Conservation (phyloP, 2,113 vertebrate species). For the Gadus macrocephalus region DNA sequence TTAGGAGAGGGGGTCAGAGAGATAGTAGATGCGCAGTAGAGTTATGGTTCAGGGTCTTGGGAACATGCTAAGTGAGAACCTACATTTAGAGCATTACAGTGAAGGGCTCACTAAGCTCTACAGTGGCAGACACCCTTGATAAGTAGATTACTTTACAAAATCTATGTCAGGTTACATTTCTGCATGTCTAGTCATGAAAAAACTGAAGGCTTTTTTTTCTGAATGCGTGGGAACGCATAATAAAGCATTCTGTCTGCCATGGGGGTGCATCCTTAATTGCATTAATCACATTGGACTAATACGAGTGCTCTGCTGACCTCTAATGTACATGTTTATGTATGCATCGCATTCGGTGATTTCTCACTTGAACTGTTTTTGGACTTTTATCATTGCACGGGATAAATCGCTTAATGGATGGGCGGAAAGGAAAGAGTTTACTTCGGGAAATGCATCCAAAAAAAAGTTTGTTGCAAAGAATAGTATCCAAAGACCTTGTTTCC, state of each 20-base stretch:
- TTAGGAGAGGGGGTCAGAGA: conserved; percentile 4
- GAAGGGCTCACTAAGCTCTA: conserved; percentile 29
- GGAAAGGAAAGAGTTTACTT: neutral
- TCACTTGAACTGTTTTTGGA: neutral
- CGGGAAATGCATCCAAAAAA: conserved; percentile 37
- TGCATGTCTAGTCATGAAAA: conserved; percentile 52
- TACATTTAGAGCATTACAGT: neutral
- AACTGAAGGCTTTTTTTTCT: neutral
- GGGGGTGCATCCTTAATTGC: conserved; percentile 1
- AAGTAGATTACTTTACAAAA: conserved; percentile 62
- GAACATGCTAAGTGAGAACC: neutral
- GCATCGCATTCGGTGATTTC: neutral
- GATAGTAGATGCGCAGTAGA: neutral
- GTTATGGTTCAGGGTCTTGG: neutral
- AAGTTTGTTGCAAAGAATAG: conserved; percentile 34
- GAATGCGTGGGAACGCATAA: conserved; percentile 47
- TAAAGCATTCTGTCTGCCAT: conserved; percentile 50
- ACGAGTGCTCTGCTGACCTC: conserved; percentile 45
- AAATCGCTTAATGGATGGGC: neutral
- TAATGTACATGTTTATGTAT: conserved; percentile 32
- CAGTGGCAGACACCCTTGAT: conserved; percentile 37
- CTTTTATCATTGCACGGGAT: neutral
- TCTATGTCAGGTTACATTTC: conserved; percentile 56
- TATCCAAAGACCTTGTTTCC: conserved; percentile 59
- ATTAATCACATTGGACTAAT: too few relatives aligned